Evolutionary conservation across 2,888 invertebrate species (phyloP), one percentile per base, ranked within the genome.

Genomic region (Heliconius ethilla): DNA sequence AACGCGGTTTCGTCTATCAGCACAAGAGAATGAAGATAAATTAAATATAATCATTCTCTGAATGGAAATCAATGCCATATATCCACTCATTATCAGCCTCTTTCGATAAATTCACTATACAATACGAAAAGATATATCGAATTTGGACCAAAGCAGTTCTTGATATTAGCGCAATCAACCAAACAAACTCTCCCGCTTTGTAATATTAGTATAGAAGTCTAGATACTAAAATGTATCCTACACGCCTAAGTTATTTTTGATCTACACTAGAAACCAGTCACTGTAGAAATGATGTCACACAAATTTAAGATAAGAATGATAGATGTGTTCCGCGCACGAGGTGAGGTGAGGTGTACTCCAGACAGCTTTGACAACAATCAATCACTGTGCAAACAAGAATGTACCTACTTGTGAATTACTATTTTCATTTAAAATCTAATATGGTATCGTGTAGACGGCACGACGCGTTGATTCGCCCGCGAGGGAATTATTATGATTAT

Each of bases 231-330:
- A 25, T 15, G 63, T 27, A n/a, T n/a, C 33, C 70, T 29, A 70
- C 45, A 18, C 0, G 2, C 5, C 27, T 63, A 27, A 63, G 27
- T 15, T 63, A 29, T 63, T 63, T 27, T 63, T 7, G 63, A 27
- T 63, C 7, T 27, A 27, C 27, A 51, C 29, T 70, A 22, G 27
- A 11, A 55, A 29, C 22, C 27, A 70, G 29, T 1, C 51, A 29
- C 6, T 55, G 29, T 45, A 11, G 22, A 22, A 27, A 70, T 70
- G 27, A 29, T 29, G 70, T 51, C 22, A n/a, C 70, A 72, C 40
- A 69, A 45, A 69, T 55, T 33, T 29, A 33, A 55, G 55, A 72
- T 72, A 72, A 55, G 29, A 55, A 72, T 72, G 70, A 55, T 55
- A 33, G 55, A 72, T 72, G 55, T 25, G 13, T 55, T n/a, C n/a